phyloP scores from a whole-genome alignment of 2,797 vertebrate genomes.

The Pseudomugil tenellus region DNA sequence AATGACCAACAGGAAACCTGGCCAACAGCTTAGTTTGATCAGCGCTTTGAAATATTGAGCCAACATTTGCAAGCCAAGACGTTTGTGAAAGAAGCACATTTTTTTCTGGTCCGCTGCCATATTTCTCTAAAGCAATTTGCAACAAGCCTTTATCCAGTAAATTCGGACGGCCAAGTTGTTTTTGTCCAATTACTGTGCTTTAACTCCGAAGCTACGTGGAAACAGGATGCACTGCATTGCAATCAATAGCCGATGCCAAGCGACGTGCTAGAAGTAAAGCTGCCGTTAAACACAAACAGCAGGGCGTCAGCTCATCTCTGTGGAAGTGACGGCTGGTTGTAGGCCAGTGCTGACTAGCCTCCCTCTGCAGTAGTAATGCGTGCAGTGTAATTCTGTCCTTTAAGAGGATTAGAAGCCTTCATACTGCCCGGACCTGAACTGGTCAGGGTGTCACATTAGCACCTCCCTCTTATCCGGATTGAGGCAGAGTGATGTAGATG shows the following conservation, averaged over 20 bases:
- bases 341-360: conserved; percentile 29
- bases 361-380: conserved; percentile 28
- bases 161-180: conserved; percentile 24
- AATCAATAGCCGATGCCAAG: conserved; percentile 33
- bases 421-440: conserved; percentile 36
- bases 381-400: conserved; percentile 50
- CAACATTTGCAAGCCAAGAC: conserved; percentile 40
- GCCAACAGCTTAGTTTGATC: conserved; percentile 46
- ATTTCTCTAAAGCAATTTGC: conserved; percentile 18
- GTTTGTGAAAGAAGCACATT: conserved; percentile 19
- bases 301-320: conserved; percentile 6
- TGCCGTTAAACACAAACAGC: conserved; percentile 2
- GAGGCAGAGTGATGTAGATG: conserved; percentile 69
- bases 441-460: conserved; percentile 76
- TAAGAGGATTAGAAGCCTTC: conserved; percentile 77
- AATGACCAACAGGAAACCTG: conserved; percentile 47
- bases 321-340: conserved; percentile 17
- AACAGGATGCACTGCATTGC: conserved; percentile 24
- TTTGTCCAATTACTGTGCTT: conserved; percentile 26
- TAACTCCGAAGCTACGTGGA: conserved; percentile 14
- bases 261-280: not conserved
- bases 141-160: conserved; percentile 25
- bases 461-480: conserved; percentile 74
- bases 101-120: conserved; percentile 28
- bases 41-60: conserved; percentile 38